A percentile compares a stretch with the other conserved stretches of the same genome.
These are phyloP conservation scores for Gnathonemus echidnorhynchus DNA, from an alignment of 2,113 vertebrate species.

Conservation along the genomic window DNA sequence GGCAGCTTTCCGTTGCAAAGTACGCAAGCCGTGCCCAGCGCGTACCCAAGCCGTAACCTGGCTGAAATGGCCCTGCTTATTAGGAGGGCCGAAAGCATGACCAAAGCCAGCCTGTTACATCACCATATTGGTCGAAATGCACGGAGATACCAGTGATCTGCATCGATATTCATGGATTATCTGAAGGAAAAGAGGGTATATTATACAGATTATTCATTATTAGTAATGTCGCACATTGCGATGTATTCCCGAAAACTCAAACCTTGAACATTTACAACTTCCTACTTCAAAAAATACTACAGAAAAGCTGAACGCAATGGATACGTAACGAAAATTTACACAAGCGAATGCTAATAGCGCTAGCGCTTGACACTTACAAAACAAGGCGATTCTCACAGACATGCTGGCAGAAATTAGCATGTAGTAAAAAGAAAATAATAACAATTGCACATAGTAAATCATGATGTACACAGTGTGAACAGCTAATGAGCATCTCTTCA, in stretches of 20 bases:
- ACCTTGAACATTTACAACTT: not conserved
- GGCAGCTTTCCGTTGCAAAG: not conserved
- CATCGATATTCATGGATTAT: not conserved
- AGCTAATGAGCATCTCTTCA: not conserved
- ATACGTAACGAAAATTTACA: not conserved
- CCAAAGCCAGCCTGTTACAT: not conserved
- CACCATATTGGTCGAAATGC: not conserved
- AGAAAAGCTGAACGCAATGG: not conserved
- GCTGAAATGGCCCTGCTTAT: too few relatives aligned
- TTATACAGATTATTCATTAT: not conserved
- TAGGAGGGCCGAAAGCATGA: not conserved
- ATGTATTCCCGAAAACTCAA: not conserved
- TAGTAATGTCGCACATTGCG: not conserved
- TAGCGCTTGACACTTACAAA: not conserved
- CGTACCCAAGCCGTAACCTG: not conserved
- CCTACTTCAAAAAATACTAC: not conserved
- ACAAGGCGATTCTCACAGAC: not conserved
- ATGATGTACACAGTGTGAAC: not conserved
- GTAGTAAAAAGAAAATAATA: not conserved
- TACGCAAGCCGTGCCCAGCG: not conserved
- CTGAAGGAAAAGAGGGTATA: not conserved
- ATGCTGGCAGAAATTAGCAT: not conserved
- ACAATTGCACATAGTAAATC: not conserved
- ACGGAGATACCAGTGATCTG: not conserved
- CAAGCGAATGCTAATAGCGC: not conserved